Evolutionary conservation across 2,113 vertebrate species (phyloP), one percentile per base, ranked within the genome.

Genomic region (Hypanus sabinus): DNA sequence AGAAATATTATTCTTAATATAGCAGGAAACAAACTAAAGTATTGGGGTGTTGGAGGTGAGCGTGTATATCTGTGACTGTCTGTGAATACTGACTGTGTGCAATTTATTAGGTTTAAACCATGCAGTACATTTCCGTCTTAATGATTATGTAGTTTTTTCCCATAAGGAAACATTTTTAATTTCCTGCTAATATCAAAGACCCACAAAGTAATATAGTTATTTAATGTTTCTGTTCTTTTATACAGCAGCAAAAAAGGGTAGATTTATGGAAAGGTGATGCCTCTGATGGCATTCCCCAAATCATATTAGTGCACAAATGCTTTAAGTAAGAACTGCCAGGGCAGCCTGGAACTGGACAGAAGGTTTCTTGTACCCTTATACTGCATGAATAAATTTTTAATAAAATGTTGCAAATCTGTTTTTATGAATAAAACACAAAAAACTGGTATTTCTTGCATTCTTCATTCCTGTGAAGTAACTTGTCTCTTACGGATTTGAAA

Each of bases 381-480:
- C 96, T 98, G 97, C 97, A 98, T 98, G 98, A 97, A 97, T 96
- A 96, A 95, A 97, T 98, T 98, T 98, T 98, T 98, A 98, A 97
- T 97, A 98, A 97, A 98, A 97, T 97, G 97, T 98, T 97, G 97
- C 97, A 97, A 97, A 97, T 97, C 96, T 97, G 97, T 97, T 97
- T 97, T 98, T 97, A 97, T 97, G 97, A 98, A 97, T 97, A 98
- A 98, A 97, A 97, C 96, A 95, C 94, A 95, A 94, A 95, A 0
- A 96, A 97, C 96, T 77, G 60, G 24, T 70, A 71, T 93, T 20
- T 73, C 68, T 93, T 73, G 91, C 73, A 73, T 55, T 91, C 38
- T 73, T 87, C 55, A 46, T 36, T 93, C 33, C 22, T 73, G 91
- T 75, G 24, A 8, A 73, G 7, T 93, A 93, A 93, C 18, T 33